Percentiles rank a stretch among this genome's conserved stretches.
Evolutionary conservation across 2,113 vertebrate genomes (phyloP).

Genomic region (Zingel zingel): DNA sequence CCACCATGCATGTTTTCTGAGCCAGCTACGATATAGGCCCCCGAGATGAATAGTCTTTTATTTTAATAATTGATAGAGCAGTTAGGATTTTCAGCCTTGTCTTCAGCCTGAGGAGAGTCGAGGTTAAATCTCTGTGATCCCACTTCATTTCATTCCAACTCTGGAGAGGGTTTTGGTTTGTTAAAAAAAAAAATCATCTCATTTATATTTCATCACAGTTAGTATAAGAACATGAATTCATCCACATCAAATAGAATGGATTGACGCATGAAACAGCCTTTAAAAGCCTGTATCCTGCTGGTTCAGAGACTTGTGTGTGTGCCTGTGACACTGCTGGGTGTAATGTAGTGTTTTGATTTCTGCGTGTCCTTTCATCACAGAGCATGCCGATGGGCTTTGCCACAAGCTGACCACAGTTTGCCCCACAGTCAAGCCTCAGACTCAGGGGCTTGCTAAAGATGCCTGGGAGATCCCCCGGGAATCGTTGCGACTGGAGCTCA

Average conservation of each 20-base stretch:
- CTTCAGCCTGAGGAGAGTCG: slow-evolving; percentile 16
- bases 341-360: slow-evolving; percentile 30
- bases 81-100: slow-evolving; percentile 34
- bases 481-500: slow-evolving; percentile 95
- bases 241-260: slow-evolving; percentile 47
- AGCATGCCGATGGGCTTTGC: slow-evolving; percentile 97
- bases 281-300: slow-evolving; percentile 16
- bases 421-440: slow-evolving; percentile 98
- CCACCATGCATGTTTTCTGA: neutral
- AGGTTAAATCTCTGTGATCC: slow-evolving; percentile 56
- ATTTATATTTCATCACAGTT: slow-evolving; percentile 64
- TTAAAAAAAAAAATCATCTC: slow-evolving; percentile 46
- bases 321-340: slow-evolving; percentile 4
- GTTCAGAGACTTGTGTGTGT: slow-evolving; percentile 16
- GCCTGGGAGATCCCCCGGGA: slow-evolving; percentile 99
- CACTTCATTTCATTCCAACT: slow-evolving; percentile 39
- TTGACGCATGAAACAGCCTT: slow-evolving; percentile 36
- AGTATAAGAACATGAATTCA: slow-evolving; percentile 43
- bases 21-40: neutral
- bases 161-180: slow-evolving; percentile 26
- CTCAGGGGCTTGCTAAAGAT: slow-evolving; percentile 97
- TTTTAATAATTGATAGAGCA: slow-evolving; percentile 56
- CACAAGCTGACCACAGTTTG: slow-evolving; percentile 96
- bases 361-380: slow-evolving; percentile 74
- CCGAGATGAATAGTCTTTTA: slow-evolving; percentile 44